phyloP scores from a whole-genome alignment of 2,888 invertebrate genomes.

The Alloplasta piceator region DNA sequence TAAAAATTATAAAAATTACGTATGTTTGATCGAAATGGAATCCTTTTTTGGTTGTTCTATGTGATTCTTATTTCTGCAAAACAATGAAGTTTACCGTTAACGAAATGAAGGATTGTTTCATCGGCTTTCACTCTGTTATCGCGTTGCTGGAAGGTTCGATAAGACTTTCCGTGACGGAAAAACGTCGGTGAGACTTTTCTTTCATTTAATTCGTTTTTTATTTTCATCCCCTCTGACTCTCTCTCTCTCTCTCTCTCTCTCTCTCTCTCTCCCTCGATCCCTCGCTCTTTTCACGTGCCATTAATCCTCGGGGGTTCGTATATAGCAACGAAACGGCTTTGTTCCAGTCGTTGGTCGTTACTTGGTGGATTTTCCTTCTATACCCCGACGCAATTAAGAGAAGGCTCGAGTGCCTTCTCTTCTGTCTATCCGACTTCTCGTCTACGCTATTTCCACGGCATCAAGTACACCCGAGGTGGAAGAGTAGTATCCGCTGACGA shows the following conservation, averaged over 20 bases:
- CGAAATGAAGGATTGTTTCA: no score
- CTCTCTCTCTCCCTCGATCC: constrained; percentile 9
- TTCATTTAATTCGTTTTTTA: constrained; percentile 46
- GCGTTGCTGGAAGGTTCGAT: no score
- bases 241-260: constrained; percentile 21
- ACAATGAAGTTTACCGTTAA: no score
- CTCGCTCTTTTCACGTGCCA: constrained; percentile 44
- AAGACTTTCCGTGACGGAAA: constrained; percentile 10
- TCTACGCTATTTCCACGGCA: constrained; percentile 19
- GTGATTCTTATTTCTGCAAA: no score
- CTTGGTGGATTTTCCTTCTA: constrained; percentile 59
- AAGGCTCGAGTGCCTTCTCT: constrained; percentile 58
- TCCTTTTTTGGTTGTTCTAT: no score
- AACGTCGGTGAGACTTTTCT: constrained; percentile 42
- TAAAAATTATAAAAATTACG: no score
- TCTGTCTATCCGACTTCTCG: constrained; percentile 50
- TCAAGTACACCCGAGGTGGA: constrained; percentile 23
- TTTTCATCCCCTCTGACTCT: neutral
- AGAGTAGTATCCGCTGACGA: constrained; percentile 26
- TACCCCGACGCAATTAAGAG: constrained; percentile 68
- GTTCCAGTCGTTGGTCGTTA: constrained; percentile 62
- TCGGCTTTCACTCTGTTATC: no score
- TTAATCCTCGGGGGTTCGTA: constrained; percentile 55
- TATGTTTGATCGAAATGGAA: no score
- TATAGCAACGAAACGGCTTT: constrained; percentile 52